These are phyloP conservation scores for Eulimnadia texana DNA, from an alignment of 1,140 invertebrate species.

Conservation along the genomic window DNA sequence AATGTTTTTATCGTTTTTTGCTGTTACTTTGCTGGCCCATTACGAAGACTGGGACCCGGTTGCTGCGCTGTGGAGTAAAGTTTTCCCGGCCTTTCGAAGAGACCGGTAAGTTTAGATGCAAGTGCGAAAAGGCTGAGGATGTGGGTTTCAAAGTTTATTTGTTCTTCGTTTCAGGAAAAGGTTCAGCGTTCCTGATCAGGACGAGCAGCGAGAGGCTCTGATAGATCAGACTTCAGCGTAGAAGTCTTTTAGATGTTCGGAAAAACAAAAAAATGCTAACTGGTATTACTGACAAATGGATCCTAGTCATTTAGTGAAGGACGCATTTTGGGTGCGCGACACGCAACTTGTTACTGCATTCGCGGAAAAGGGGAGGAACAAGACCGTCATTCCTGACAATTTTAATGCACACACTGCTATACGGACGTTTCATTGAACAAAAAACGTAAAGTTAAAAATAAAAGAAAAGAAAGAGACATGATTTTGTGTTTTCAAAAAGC, in stretches of 20 bases:
- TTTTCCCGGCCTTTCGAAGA: conserved; percentile 15
- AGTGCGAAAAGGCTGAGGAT: too few relatives aligned
- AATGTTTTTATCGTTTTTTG: conserved; percentile 60
- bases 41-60: conserved; percentile 78
- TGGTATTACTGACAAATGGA: not conserved
- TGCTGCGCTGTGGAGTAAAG: conserved; percentile 14
- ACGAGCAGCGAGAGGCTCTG: conserved; percentile 4
- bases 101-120: too few relatives aligned
- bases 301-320: not conserved
- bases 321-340: too few relatives aligned
- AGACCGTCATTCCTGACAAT: too few relatives aligned
- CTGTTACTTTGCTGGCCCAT: conserved; percentile 55
- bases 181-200: not conserved
- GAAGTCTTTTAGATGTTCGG: too few relatives aligned
- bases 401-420: too few relatives aligned
- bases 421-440: too few relatives aligned
- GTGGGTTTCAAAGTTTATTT: conserved; percentile 8
- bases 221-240: not conserved
- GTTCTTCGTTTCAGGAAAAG: not conserved
- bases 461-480: too few relatives aligned
- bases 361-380: too few relatives aligned
- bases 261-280: not conserved
- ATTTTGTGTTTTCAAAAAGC: too few relatives aligned
- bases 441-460: too few relatives aligned
- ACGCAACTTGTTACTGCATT: too few relatives aligned